phyloP scores from a whole-genome alignment of 2,888 invertebrate genomes.

The Gari tellinella region DNA sequence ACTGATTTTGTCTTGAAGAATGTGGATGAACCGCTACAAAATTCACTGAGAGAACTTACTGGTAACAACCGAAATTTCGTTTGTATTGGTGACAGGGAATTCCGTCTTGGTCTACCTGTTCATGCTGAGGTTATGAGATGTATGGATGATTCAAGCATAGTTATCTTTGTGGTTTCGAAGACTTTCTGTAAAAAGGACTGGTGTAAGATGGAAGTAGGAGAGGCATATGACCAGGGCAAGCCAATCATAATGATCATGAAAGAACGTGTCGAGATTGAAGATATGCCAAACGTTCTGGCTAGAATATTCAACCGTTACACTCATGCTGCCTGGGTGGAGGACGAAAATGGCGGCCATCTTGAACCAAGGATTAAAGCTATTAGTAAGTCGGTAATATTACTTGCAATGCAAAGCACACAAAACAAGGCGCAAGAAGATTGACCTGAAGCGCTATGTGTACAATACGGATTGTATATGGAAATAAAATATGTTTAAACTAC shows the following conservation, averaged over 20 bases:
- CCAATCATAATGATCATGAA: constrained; percentile 20
- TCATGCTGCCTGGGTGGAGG: constrained; percentile 15
- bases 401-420: background rate
- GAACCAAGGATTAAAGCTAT: constrained; percentile 12
- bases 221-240: constrained; percentile 20
- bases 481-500: too few relatives aligned
- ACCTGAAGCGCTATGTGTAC: too few relatives aligned
- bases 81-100: constrained; percentile 18
- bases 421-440: too few relatives aligned
- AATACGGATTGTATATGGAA: too few relatives aligned
- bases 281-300: constrained; percentile 13
- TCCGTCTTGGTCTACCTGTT: constrained; percentile 16
- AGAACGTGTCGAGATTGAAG: constrained; percentile 14
- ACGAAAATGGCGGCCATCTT: constrained; percentile 19
- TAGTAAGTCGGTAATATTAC: constrained; percentile 14
- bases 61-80: constrained; percentile 7
- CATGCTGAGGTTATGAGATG: constrained; percentile 25
- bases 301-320: constrained; percentile 28
- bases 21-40: constrained; percentile 8
- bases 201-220: constrained; percentile 29
- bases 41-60: background rate
- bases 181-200: constrained; percentile 26
- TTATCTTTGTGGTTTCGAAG: constrained; percentile 24
- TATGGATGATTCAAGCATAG: constrained; percentile 22
- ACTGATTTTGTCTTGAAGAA: constrained; percentile 17